Conservation (phyloP, 2,113 vertebrate species). For the Chitala chitala region DNA sequence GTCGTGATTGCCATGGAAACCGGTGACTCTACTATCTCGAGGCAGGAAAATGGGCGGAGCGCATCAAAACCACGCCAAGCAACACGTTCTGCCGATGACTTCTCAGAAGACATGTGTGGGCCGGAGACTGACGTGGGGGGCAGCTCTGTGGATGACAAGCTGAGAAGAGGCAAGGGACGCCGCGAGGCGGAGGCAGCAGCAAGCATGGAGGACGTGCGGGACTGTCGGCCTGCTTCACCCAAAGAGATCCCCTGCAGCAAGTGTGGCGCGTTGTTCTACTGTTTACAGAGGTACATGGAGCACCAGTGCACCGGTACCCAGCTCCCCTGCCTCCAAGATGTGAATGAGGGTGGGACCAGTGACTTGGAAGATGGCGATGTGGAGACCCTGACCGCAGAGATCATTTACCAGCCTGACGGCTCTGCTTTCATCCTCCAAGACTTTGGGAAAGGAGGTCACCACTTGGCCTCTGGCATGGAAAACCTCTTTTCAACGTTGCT, state of each 20-base stretch:
- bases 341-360: conserved; percentile 85
- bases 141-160: conserved; percentile 76
- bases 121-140: conserved; percentile 85
- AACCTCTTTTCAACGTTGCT: too few species aligned
- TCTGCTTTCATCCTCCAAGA: conserved; percentile 99
- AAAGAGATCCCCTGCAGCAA: conserved; percentile 99
- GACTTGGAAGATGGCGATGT: conserved; percentile 94
- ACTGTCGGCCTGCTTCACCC: conserved; percentile 84
- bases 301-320: conserved; percentile 98
- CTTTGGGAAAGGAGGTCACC: conserved; percentile 93
- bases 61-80: conserved; percentile 93
- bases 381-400: conserved; percentile 95
- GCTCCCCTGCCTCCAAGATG: conserved; percentile 60
- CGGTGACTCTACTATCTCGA: conserved; percentile 99
- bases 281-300: conserved; percentile 99
- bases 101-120: conserved; percentile 90
- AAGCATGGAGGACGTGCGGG: conserved; percentile 71
- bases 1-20: conserved; percentile 99
- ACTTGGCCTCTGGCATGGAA: too few species aligned
- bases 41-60: conserved; percentile 99
- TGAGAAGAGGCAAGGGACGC: conserved; percentile 93
- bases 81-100: conserved; percentile 91
- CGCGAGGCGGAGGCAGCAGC: conserved; percentile 50
- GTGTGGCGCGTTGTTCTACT: conserved; percentile 98
- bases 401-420: conserved; percentile 99